Base-by-base conservation (phyloP, 2,113 vertebrate species). In the Ptyas mucosa region DNA sequence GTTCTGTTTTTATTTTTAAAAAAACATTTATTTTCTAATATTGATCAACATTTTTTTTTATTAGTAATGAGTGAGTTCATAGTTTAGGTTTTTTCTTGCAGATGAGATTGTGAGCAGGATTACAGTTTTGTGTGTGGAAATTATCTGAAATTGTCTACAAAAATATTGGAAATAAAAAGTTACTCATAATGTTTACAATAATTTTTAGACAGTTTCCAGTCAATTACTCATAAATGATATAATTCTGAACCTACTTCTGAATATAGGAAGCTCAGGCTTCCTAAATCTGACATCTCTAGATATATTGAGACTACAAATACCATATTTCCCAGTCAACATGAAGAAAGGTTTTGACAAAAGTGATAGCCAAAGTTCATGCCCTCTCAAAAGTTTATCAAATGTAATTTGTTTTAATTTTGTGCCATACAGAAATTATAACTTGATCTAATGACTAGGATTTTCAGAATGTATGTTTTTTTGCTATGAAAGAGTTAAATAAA, bases 401-500 rank as follows among this genome's bases (percentile, higher is more conserved):
- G 52, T 95, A 91, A 94, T 85, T 90, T 89, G 94, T 95, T 94
- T 57, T 14, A 58, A 94, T 94, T 91, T 96, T 93, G 93, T 51
- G 88, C 86, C 11, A 53, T 61, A 93, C 94, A 23, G 39, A 94
- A 94, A 91, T 91, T 93, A 69, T 95, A 96, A 95, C 94, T 93
- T 90, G 86, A 90, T 91, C 89, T 92, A 89, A 93, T 87, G 88
- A 55, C 52, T 61, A 93, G 89, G 61, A 90, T 89, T 93, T 90
- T 39, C 49, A 93, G 91, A 95, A 94, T 94, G 89, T 92, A 92
- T 93, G 87, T 92, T 91, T 97, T 97, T 96, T 94, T 94, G 94
- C 93, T 95, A 96, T 97, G 95, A 96, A 98, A 96, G 95, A 97
- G 97, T 98, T 97, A 98, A 98, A 97, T 95, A 96, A 95, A 96